Evolutionary conservation across 2,888 invertebrate genomes (phyloP).

Genomic region (Tribolium freemani): DNA sequence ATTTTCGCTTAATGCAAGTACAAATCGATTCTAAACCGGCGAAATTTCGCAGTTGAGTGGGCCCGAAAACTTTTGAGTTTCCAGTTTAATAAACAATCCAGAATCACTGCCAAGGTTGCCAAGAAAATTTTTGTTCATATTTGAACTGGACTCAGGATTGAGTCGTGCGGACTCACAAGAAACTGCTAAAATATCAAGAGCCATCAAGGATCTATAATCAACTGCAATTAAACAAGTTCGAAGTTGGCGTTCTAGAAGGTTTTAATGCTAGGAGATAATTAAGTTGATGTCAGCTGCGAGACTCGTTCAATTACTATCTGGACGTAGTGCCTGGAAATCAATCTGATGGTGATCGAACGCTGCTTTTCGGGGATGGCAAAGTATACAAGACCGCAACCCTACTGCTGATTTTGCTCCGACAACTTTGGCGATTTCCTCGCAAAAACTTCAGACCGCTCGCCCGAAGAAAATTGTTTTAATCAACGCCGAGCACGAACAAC

Average conservation of each 20-base stretch:
- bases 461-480: constrained; percentile 32
- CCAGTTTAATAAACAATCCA: neutral
- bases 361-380: constrained; percentile 35
- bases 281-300: constrained; percentile 58
- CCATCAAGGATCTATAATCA: constrained; percentile 39
- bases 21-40: constrained; percentile 20
- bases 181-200: constrained; percentile 36
- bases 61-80: neutral
- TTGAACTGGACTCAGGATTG: too few species aligned
- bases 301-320: constrained; percentile 55
- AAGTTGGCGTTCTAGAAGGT: constrained; percentile 50
- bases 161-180: neutral
- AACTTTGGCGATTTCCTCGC: constrained; percentile 28
- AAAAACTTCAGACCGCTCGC: constrained; percentile 20
- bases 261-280: constrained; percentile 54
- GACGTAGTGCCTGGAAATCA: constrained; percentile 50
- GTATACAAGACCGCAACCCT: constrained; percentile 30
- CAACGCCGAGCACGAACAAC: constrained; percentile 27
- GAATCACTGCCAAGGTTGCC: neutral
- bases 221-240: constrained; percentile 48
- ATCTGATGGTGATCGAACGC: constrained; percentile 54
- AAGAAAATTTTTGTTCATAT: neutral
- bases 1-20: constrained; percentile 19
- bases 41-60: neutral
- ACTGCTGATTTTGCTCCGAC: constrained; percentile 19